These are phyloP conservation scores for Erebia palarica DNA, from an alignment of 2,888 invertebrate species.

Conservation along the genomic window DNA sequence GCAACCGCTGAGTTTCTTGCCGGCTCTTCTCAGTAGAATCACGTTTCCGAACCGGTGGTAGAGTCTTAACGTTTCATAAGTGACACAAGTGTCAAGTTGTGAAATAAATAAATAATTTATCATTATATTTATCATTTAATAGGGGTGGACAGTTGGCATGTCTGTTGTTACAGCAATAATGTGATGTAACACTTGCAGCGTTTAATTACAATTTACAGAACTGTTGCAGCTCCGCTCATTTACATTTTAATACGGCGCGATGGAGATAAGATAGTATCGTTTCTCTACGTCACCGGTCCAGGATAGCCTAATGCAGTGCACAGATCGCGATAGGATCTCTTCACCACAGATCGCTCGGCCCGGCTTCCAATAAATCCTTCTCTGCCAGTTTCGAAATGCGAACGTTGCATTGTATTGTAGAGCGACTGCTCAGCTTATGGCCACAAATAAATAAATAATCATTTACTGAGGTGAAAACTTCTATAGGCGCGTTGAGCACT, in stretches of 20 bases:
- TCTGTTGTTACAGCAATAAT: background rate
- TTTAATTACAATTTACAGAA: background rate
- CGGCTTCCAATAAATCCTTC: background rate
- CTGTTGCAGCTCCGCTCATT: background rate
- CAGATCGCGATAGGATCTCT: background rate
- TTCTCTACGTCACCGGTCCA: background rate
- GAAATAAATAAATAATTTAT: no score
- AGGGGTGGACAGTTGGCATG: background rate
- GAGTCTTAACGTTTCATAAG: no score
- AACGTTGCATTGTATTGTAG: background rate
- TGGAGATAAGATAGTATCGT: background rate
- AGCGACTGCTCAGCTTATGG: background rate
- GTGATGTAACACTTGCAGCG: background rate
- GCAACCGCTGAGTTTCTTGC: no score
- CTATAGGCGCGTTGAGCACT: no score
- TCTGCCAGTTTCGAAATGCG: background rate
- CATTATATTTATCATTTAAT: no score
- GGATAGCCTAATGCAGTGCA: background rate
- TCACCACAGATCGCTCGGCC: background rate
- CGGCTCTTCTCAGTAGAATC: no score
- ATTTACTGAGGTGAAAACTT: no score
- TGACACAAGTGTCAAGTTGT: no score
- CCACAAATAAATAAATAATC: no score
- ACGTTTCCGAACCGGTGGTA: no score
- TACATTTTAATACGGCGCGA: background rate